Percentiles rank a stretch among this genome's conserved stretches.
Evolutionary conservation across 53 echinoderm and acorn worm species (phyloP).

Genomic region (Pentamera pediparva): DNA sequence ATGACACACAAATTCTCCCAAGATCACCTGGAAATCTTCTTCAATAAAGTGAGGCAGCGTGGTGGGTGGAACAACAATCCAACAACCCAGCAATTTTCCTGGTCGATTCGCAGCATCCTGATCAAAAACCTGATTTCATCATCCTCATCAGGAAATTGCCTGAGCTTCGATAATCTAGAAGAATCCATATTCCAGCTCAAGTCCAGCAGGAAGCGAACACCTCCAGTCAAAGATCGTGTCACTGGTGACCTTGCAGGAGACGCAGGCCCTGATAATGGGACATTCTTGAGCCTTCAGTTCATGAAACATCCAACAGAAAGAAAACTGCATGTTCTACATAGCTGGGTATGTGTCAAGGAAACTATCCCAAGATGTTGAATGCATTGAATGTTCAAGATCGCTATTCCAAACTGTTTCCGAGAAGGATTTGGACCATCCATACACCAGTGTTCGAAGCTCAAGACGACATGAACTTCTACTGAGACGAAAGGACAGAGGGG

Average conservation of each 20-base stretch:
- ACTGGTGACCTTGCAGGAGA: not conserved
- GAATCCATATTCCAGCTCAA: not conserved
- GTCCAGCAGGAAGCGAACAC: not conserved
- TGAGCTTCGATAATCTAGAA: not conserved
- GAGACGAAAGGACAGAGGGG: not conserved
- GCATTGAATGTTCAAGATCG: slow-evolving; percentile 22
- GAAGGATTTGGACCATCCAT: not conserved
- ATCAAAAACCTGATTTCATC: slow-evolving; percentile 21
- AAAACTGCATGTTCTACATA: slow-evolving; percentile 30
- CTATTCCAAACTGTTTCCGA: slow-evolving; percentile 1
- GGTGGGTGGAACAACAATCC: slow-evolving; percentile 29
- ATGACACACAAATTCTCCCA: slow-evolving; percentile 41
- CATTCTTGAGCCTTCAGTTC: slow-evolving; percentile 7
- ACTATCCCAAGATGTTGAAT: slow-evolving; percentile 3
- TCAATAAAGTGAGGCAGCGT: slow-evolving; percentile 30
- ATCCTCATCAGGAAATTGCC: not conserved
- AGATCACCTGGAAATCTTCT: slow-evolving; percentile 45
- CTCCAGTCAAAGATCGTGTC: not conserved
- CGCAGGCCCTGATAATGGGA: not conserved
- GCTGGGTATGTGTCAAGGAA: slow-evolving; percentile 27
- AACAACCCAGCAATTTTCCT: not conserved
- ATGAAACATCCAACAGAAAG: slow-evolving; percentile 25
- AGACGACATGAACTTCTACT: no score
- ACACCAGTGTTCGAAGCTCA: not conserved
- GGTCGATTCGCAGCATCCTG: not conserved